Evolutionary conservation across 1,140 invertebrate genomes (phyloP), one percentile per base, ranked within the genome.

Genomic region (Gonatopus flavifemur): DNA sequence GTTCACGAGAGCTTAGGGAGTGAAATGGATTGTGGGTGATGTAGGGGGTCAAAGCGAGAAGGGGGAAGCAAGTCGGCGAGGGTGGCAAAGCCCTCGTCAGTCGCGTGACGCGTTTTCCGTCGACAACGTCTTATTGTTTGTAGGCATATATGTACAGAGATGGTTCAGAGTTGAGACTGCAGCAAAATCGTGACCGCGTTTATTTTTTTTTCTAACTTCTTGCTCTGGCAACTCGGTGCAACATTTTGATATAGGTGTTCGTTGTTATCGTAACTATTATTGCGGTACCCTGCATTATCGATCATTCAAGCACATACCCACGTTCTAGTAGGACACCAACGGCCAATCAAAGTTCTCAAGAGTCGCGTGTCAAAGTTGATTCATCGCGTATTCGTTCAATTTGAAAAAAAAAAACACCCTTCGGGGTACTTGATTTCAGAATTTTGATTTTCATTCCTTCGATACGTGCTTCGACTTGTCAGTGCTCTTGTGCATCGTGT

Each of bases 51-150:
- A 40, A 37, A 47, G 51, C 50, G 55, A 55, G 45, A 52, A 18
- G 53, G 13, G 44, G 47, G 53, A 55, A 44, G 57, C 39, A 60
- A 59, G 51, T 47, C 52, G 51, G 46, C 38, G 61, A 69, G 68
- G 67, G 65, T 55, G 59, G 66, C 51, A 60, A 62, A 63, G 52
- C 47, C 52, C 33, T 59, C 62, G 59, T 55, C 67, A 69, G 68
- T 70, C 55, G 66, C 64, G 54, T 57, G 56, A 70, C 65, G 68
- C 63, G 54, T 57, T 61, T 57, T 51, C 57, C 57, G 54, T 40
- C 31, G 48, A 33, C 44, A 41, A 45, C 37, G 28, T 55, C 59
- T 44, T n/a, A 12, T 18, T 18, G 15, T 18, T 19, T 13, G 15
- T 36, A 10, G 35, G 13, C 8, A 36, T 12, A n/a, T n/a, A n/a